Evolutionary conservation across 2,888 invertebrate genomes (phyloP).

Genomic region (Amitus sp.): DNA sequence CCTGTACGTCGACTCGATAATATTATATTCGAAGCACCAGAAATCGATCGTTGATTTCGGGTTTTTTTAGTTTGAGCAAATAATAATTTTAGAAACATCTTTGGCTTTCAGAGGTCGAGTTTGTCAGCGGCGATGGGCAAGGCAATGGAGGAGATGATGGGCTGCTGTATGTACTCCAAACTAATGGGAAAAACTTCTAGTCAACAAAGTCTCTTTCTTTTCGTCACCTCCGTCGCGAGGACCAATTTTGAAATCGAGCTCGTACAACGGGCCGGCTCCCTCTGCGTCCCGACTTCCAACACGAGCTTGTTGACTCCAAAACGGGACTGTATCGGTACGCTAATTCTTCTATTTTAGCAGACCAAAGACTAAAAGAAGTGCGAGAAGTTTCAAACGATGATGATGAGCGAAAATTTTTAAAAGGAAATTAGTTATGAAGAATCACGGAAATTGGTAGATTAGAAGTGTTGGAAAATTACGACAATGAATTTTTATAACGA

Average conservation of each 20-base stretch:
- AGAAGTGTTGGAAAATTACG: too few species aligned
- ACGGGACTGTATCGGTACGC: conserved; percentile 82
- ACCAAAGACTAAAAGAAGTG: too few species aligned
- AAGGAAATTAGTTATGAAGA: too few species aligned
- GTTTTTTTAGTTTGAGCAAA: too few species aligned
- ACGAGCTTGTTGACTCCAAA: conserved; percentile 75
- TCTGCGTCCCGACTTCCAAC: conserved; percentile 68
- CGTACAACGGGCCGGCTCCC: conserved; percentile 87
- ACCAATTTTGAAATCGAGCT: conserved; percentile 94
- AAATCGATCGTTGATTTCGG: neutral
- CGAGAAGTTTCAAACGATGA: too few species aligned
- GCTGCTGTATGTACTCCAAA: conserved; percentile 84
- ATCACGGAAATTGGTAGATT: too few species aligned
- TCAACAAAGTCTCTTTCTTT: conserved; percentile 83
- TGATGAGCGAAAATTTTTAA: too few species aligned
- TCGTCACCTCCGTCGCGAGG: conserved; percentile 88
- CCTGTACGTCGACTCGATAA: conserved; percentile 70
- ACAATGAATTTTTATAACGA: too few species aligned
- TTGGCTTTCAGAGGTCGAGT: conserved; percentile 70
- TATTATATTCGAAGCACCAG: neutral
- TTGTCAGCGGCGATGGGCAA: conserved; percentile 90
- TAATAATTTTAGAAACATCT: too few species aligned
- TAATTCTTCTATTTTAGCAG: too few species aligned
- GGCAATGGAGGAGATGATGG: conserved; percentile 94
- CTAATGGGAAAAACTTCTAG: conserved; percentile 75